phyloP scores from a whole-genome alignment of 1,140 invertebrate genomes.

The Archivesica marissinica region DNA sequence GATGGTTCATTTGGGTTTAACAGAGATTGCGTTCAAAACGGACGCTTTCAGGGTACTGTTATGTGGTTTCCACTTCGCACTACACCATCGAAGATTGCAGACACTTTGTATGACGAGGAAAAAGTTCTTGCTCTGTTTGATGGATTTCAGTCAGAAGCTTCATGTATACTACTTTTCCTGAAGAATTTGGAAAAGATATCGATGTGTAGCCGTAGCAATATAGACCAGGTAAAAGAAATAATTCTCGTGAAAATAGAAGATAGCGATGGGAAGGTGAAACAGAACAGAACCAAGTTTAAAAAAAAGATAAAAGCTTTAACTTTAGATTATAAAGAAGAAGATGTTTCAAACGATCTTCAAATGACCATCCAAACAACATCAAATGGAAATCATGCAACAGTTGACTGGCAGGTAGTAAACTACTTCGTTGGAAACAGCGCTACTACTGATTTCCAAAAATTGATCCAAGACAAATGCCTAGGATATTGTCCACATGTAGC shows the following conservation, averaged over 20 bases:
- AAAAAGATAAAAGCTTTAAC: neutral
- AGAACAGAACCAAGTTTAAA: conserved; percentile 6
- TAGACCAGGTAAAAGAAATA: neutral
- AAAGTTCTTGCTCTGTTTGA: conserved; percentile 70
- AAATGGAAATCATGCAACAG: neutral
- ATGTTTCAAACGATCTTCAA: neutral
- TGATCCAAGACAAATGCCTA: conserved; percentile 32
- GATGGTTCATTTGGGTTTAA: conserved; percentile 8
- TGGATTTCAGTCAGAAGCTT: conserved; percentile 62
- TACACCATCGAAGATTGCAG: conserved; percentile 53
- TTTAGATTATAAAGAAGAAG: conserved; percentile 1
- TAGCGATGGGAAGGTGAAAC: neutral
- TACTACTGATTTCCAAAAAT: conserved; percentile 28
- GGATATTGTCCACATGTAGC: conserved; percentile 49
- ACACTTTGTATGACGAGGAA: conserved; percentile 63
- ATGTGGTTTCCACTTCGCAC: conserved; percentile 78
- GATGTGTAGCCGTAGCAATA: neutral
- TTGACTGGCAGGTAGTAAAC: conserved; percentile 48
- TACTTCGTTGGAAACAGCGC: conserved; percentile 30
- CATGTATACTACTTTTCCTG: conserved; percentile 68
- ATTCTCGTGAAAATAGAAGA: neutral
- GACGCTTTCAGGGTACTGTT: conserved; percentile 71
- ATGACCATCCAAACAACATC: conserved; percentile 15
- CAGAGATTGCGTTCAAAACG: neutral
- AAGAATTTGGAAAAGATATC: conserved; percentile 51